Evolutionary conservation across 2,888 invertebrate genomes (phyloP).

Genomic region (Cosmia pyralina): DNA sequence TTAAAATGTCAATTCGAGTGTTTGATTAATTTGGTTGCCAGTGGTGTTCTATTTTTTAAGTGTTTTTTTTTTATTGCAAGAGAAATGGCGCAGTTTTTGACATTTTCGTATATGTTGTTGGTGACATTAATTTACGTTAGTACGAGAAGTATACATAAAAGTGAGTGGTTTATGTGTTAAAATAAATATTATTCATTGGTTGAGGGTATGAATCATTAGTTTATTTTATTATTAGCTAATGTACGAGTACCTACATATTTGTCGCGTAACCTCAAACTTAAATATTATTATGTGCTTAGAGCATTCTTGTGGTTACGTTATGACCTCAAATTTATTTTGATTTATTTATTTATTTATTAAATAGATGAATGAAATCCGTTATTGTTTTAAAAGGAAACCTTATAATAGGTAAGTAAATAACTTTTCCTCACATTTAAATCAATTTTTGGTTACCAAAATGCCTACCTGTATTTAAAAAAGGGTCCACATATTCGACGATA

Average conservation of each 20-base stretch:
- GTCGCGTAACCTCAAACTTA: conserved; percentile 14
- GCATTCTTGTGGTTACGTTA: conserved; percentile 11
- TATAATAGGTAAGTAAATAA: neutral
- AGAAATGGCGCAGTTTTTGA: conserved; percentile 58
- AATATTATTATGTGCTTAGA: neutral
- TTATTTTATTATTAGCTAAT: conserved; percentile 12
- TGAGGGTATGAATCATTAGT: conserved; percentile 14
- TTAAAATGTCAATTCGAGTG: conserved; percentile 51
- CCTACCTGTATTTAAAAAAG: neutral
- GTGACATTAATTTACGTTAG: conserved; percentile 58
- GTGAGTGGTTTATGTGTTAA: conserved; percentile 46
- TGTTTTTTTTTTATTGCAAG: conserved; percentile 14
- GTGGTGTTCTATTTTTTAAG: conserved; percentile 42
- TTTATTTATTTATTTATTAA: neutral
- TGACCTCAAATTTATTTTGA: conserved; percentile 8
- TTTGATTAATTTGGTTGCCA: conserved; percentile 24
- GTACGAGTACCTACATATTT: conserved; percentile 3
- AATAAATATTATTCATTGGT: conserved; percentile 10
- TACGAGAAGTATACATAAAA: conserved; percentile 56
- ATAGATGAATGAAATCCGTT: neutral
- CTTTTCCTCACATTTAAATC: neutral
- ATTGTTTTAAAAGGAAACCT: neutral
- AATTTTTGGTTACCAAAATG: neutral
- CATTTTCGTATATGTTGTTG: conserved; percentile 47
- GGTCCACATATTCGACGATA: neutral